Conservation (phyloP, 1,140 invertebrate genomes). For the Pentalonia nigronervosa region DNA sequence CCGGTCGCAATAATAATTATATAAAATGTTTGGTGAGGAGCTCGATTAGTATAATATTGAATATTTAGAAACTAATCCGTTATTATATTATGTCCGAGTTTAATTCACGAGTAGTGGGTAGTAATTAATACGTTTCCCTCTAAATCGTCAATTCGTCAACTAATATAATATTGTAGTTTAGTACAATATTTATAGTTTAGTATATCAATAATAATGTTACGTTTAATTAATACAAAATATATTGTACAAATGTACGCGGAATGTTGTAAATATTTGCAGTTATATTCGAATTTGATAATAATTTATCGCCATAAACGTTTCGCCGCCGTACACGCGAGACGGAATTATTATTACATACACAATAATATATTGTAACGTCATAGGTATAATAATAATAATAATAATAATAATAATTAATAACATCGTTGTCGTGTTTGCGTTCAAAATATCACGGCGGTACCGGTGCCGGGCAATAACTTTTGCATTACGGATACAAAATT, state of each 20-base stretch:
- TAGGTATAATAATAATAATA: neutral
- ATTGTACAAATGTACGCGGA: neutral
- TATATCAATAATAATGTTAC: neutral
- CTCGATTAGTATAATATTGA: neutral
- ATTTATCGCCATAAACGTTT: neutral
- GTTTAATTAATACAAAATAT: neutral
- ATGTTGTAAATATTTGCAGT: neutral
- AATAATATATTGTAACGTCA: neutral
- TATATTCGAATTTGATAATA: neutral
- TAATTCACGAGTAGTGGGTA: neutral
- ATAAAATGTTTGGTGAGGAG: neutral
- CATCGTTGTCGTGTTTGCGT: neutral
- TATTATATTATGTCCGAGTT: neutral
- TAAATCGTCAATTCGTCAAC: conserved; percentile 15
- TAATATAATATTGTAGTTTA: neutral
- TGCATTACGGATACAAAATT: neutral
- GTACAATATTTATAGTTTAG: neutral
- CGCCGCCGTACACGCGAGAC: neutral
- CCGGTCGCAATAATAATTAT: neutral
- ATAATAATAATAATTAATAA: too few relatives aligned
- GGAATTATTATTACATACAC: neutral
- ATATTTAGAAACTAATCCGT: neutral
- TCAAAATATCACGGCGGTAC: neutral
- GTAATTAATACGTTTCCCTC: neutral
- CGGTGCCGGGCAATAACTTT: neutral